Conservation (phyloP, 2,113 vertebrate species). For the Rattus norvegicus region GRCr8 NC_086035.1:17045501-17046000, state of each 20-base stretch:
- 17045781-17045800: background rate
- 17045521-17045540: too few species aligned
- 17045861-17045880: background rate
- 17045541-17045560: background rate
- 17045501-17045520: background rate
- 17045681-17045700: constrained; percentile 40
- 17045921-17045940: background rate
- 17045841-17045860: background rate
- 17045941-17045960: constrained; percentile 28
- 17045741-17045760: constrained; percentile 35
- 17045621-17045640: background rate
- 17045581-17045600: background rate
- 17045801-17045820: background rate
- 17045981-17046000: background rate
- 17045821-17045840: background rate
- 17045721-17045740: background rate
- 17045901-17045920: background rate
- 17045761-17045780: background rate
- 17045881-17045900: constrained; percentile 22
- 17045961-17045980: background rate
- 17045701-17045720: constrained; percentile 26
- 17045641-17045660: background rate
- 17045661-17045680: background rate
- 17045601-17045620: background rate
- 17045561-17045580: background rate